phyloP scores from a whole-genome alignment of 2,113 vertebrate genomes.

The Malurus melanocephalus region DNA sequence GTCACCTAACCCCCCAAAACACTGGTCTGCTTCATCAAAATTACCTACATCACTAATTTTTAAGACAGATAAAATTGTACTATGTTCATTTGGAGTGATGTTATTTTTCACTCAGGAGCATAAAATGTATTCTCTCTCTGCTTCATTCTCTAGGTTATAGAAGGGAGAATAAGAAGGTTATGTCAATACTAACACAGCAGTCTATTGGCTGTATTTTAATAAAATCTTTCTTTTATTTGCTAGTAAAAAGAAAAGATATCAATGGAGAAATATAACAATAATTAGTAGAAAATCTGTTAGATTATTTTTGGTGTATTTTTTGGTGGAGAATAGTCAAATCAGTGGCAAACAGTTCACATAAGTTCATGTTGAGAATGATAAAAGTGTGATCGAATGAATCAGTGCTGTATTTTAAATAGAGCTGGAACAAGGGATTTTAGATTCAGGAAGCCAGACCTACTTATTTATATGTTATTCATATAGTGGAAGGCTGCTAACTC shows the following conservation, averaged over 20 bases:
- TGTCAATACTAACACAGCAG: not conserved
- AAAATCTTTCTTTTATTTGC: not conserved
- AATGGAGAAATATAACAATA: not conserved
- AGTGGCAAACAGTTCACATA: not conserved
- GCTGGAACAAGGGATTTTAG: not conserved
- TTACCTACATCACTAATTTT: not conserved
- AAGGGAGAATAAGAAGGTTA: not conserved
- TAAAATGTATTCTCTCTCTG: not conserved
- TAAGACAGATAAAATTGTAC: not conserved
- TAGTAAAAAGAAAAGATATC: not conserved
- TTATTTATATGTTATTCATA: not conserved
- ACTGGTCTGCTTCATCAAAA: not conserved
- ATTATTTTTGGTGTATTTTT: conserved; percentile 13
- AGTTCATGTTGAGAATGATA: not conserved
- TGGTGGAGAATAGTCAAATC: not conserved
- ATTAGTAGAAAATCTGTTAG: not conserved
- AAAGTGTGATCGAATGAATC: not conserved
- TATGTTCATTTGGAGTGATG: not conserved
- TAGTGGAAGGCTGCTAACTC: not conserved
- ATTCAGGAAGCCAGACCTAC: not conserved
- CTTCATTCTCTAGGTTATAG: not conserved
- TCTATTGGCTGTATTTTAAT: not conserved
- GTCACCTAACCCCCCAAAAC: not conserved
- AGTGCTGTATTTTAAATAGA: not conserved
- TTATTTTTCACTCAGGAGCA: not conserved